A percentile compares a stretch with the other conserved stretches of the same genome.
These are phyloP conservation scores for Drosophila littoralis DNA, from an alignment of 1,140 invertebrate species.

Conservation along the genomic window DNA sequence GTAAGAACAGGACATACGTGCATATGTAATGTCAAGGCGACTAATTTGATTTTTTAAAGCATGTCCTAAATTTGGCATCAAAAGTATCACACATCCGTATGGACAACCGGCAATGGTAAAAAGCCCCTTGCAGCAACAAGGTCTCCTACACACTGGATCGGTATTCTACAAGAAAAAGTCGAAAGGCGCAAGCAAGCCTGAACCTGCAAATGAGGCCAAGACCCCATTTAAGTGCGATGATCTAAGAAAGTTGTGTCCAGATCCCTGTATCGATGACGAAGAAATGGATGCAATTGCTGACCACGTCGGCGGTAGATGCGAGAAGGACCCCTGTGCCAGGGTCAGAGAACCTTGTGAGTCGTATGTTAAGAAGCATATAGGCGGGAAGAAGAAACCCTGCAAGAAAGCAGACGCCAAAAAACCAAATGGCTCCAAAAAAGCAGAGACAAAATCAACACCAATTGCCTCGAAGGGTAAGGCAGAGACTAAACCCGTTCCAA, in stretches of 20 bases:
- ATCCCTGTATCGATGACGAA: conserved; percentile 17
- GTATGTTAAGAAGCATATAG: conserved; percentile 11
- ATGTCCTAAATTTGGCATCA: not conserved
- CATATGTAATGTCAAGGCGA: not conserved
- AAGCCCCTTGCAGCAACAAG: not conserved
- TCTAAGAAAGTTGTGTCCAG: not conserved
- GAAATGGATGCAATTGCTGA: conserved; percentile 9
- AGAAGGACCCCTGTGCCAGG: conserved; percentile 10
- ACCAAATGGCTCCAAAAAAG: not conserved
- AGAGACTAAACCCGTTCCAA: no score
- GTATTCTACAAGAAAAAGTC: not conserved
- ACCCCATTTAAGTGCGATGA: not conserved
- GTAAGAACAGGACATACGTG: not conserved
- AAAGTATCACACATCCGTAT: not conserved
- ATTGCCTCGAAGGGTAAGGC: no score
- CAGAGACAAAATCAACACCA: not conserved
- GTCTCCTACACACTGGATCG: not conserved
- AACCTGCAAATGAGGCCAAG: not conserved
- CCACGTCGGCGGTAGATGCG: conserved; percentile 9
- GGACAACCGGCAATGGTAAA: not conserved
- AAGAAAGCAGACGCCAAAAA: not conserved
- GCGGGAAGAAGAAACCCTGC: not conserved
- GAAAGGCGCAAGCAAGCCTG: not conserved
- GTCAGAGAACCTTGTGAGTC: conserved; percentile 9
- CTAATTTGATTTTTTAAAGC: conserved; percentile 9